Evolutionary conservation across 2,113 vertebrate species (phyloP), one percentile per base, ranked within the genome.

Genomic region (Empidonax traillii): DNA sequence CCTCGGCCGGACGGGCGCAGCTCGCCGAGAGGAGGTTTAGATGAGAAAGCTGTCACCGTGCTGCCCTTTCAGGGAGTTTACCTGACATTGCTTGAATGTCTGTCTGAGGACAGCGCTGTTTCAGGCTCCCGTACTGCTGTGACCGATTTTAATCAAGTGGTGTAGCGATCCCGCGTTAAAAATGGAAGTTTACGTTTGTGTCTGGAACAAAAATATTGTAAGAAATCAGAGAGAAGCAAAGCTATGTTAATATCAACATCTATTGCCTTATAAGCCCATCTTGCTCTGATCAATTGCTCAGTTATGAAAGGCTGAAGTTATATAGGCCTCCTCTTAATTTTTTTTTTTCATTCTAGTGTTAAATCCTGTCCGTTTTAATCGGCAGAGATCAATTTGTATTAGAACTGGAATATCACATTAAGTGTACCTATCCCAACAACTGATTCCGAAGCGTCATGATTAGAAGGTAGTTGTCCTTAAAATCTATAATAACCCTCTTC

Each of bases 1-100:
- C 44, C 37, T 58, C 31, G 17, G 12, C 2, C 30, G 8, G 20
- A 2, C 18, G n/a, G 66, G 23, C 79, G 0, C 19, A 0, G 31
- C 63, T 22, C 47, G 12, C 16, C 33, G 25, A 23, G 8, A 28
- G 52, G 6, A 18, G 49, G 5, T 19, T 52, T 49, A 3, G 15
- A 11, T 20, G 43, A 7, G 20, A 52, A 31, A 41, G 67, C 62
- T 90, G 75, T 56, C 83, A 20, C 3, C n/a, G 12, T 31, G 55
- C 44, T 37, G 37, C 28, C 15, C 27, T 49, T 17, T 25, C 28
- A 1, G 28, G 27, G 37, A 2, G 28, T 90, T 74, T 56, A 51
- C 30, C 19, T 37, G 44, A 27, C 33, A 8, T n/a, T 9, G 3
- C 28, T 61, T 82, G 46, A 17, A 9, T 37, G 31, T 16, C 17